A percentile compares a stretch with the other conserved stretches of the same genome.
phyloP scores from a whole-genome alignment of 2,797 vertebrate genomes.

The Cyclopterus lumpus region DNA sequence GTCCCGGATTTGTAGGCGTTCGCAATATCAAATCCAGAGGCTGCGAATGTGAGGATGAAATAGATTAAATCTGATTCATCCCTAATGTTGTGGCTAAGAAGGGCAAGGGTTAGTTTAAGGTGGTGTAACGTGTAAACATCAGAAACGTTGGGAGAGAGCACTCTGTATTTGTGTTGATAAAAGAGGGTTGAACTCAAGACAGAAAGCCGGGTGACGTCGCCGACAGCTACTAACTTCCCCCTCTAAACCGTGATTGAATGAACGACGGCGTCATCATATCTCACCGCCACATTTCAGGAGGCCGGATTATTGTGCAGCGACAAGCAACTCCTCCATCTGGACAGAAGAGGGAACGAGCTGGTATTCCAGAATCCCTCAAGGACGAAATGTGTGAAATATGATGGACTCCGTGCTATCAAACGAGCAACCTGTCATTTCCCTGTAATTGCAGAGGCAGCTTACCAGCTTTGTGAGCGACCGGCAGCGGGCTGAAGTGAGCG shows the following conservation, averaged over 20 bases:
- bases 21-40: background rate
- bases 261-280: background rate
- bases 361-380: background rate
- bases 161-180: background rate
- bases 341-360: background rate
- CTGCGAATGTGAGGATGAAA: too few relatives aligned
- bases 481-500: constrained; percentile 8
- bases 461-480: background rate
- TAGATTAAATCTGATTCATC: background rate
- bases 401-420: background rate
- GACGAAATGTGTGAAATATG: background rate
- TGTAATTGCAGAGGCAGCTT: constrained; percentile 14
- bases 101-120: background rate
- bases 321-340: background rate
- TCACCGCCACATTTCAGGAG: background rate
- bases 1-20: background rate
- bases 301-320: background rate
- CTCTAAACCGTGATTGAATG: background rate
- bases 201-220: background rate
- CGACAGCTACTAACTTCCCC: background rate
- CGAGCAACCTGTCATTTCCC: background rate
- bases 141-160: background rate
- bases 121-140: background rate
- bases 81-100: background rate
- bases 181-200: background rate